Evolutionary conservation across 2,888 invertebrate genomes (phyloP).

Genomic region (Acleris cristana): DNA sequence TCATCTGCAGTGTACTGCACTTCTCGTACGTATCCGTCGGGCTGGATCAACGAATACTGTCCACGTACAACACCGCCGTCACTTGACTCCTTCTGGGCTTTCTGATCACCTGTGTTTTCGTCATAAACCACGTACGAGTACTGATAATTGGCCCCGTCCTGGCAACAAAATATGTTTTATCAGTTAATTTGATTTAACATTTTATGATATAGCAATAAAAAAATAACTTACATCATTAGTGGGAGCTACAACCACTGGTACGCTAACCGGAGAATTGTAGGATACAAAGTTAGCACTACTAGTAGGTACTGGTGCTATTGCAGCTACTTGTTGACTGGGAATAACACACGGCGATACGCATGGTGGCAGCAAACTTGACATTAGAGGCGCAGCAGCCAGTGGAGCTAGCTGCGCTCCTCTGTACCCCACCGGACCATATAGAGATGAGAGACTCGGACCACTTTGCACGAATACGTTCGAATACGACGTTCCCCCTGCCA

Average conservation of each 20-base stretch:
- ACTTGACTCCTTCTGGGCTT: conserved; percentile 78
- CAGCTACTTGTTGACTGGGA: conserved; percentile 51
- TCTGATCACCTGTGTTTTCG: conserved; percentile 81
- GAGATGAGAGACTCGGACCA: conserved; percentile 52
- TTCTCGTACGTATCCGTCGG: conserved; percentile 80
- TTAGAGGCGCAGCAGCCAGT: conserved; percentile 53
- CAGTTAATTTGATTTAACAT: not conserved
- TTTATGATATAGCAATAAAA: too few relatives aligned
- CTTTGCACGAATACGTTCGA: conserved; percentile 71
- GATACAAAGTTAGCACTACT: conserved; percentile 57
- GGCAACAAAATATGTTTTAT: conserved; percentile 1
- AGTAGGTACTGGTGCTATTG: conserved; percentile 51
- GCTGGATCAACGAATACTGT: conserved; percentile 80
- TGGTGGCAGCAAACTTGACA: conserved; percentile 53
- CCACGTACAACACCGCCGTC: conserved; percentile 81
- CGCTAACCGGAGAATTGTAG: conserved; percentile 55
- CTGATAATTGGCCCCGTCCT: conserved; percentile 65
- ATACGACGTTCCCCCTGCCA: conserved; percentile 54
- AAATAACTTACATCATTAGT: conserved; percentile 58
- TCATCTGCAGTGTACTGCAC: conserved; percentile 83
- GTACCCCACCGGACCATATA: conserved; percentile 60
- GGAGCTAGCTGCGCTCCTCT: conserved; percentile 54
- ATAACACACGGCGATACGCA: conserved; percentile 68
- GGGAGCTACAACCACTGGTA: conserved; percentile 58
- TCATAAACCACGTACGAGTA: conserved; percentile 83